Evolutionary conservation across 2,797 vertebrate genomes (phyloP), one percentile per base, ranked within the genome.

Genomic region (Varecia variegata): DNA sequence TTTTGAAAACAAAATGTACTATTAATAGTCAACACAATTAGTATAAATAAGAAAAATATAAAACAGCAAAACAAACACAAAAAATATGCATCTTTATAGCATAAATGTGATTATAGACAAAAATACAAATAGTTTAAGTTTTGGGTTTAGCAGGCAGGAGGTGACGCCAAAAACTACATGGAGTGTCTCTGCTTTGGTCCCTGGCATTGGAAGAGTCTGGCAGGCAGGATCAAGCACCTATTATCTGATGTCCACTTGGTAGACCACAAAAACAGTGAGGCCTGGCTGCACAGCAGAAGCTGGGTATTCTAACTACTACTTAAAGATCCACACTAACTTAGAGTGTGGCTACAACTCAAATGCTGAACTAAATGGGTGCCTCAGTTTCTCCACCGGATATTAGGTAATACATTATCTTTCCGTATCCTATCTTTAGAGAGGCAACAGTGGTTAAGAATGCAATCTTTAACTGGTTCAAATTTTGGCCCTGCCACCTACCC

Each of bases 1-100:
- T 95, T 93, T 93, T 73, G 10, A 85, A 96, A 97, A 88, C 65
- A 80, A 90, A 93, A 74, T 30, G 50, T n/a, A 83, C 14, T 84
- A 58, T 58, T 58, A 58, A 27, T 58, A 56, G 70, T 52, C 23
- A 87, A 68, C 4, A 88, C 23, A 52, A 88, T 40, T 71, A 80
- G n/a, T 62, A 87, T 60, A 90, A 91, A 54, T 62, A 70, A 85
- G 77, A 77, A 96, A 97, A 90, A 60, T 47, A 81, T 35, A 74
- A 84, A 97, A 88, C 14, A 87, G 71, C 67, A 87, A 92, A 95
- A 92, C 21, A 70, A 91, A 65, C 54, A 70, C 35, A 30, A 85
- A 94, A 96, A 77, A 81, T 20, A 11, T 65, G 21, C 54, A 73
- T 52, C 84, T 87, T 82, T 40, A 83, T 14, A 65, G 18, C 45